phyloP scores from a whole-genome alignment of 2,888 invertebrate genomes.

The Hanleya hanleyi region DNA sequence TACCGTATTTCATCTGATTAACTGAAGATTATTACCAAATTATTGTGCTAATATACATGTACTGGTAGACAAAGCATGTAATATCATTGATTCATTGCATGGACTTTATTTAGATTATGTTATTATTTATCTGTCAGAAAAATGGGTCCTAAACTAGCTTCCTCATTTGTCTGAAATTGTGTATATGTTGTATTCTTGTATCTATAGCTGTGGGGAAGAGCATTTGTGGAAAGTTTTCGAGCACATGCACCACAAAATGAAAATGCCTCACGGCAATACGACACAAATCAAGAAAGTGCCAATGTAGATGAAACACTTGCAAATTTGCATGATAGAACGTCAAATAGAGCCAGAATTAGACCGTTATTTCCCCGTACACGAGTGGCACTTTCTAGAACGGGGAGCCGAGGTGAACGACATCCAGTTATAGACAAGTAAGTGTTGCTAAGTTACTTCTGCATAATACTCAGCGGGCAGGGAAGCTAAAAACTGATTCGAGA shows the following conservation, averaged over 20 bases:
- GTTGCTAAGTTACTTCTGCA: no score
- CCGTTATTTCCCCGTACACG: constrained; percentile 3
- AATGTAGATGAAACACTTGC: constrained; percentile 28
- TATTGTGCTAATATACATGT: no score
- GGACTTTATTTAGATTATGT: no score
- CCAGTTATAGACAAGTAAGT: constrained; percentile 18
- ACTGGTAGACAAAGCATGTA: no score
- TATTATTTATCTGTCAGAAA: no score
- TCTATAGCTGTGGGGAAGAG: constrained; percentile 55
- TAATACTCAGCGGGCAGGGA: no score
- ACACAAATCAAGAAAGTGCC: constrained; percentile 39
- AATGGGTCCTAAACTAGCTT: no score
- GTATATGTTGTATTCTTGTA: background rate
- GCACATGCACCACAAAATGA: constrained; percentile 43
- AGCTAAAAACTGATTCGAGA: no score
- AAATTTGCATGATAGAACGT: background rate
- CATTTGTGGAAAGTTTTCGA: constrained; percentile 52
- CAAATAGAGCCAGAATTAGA: background rate
- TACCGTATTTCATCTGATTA: no score
- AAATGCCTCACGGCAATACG: constrained; percentile 34
- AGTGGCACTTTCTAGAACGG: background rate
- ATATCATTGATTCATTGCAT: no score
- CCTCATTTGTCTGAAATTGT: no score
- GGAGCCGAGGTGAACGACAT: background rate
- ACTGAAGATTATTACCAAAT: no score